A percentile compares a stretch with the other conserved stretches of the same genome.
Evolutionary conservation across 2,888 invertebrate genomes (phyloP).

Genomic region (Drosophila prostipennis): DNA sequence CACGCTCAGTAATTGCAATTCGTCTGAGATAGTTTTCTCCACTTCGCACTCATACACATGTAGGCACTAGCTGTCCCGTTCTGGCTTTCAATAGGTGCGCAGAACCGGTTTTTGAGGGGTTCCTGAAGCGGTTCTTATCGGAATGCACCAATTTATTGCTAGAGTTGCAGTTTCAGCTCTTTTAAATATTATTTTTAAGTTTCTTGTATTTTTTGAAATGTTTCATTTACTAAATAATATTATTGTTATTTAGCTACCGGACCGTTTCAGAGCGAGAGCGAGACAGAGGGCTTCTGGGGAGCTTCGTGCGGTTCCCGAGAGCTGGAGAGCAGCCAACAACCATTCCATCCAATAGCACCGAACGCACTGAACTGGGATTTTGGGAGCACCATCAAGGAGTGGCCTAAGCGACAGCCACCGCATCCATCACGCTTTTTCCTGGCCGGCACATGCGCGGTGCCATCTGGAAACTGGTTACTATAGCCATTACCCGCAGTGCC

Average conservation of each 20-base stretch:
- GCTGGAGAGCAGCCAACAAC: slow-evolving; percentile 79
- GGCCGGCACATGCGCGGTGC: slow-evolving; percentile 75
- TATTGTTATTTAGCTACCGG: slow-evolving; percentile 2
- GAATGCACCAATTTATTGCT: slow-evolving; percentile 7
- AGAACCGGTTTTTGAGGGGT: slow-evolving; percentile 65
- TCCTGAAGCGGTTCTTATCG: slow-evolving; percentile 48
- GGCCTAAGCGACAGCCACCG: slow-evolving; percentile 71
- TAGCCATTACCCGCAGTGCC: slow-evolving; percentile 34
- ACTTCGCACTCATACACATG: slow-evolving; percentile 48
- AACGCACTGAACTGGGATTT: slow-evolving; percentile 81
- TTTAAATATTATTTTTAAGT: slow-evolving; percentile 13
- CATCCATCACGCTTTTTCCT: slow-evolving; percentile 71
- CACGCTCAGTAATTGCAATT: slow-evolving; percentile 55
- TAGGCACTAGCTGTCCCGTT: slow-evolving; percentile 68
- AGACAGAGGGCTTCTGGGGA: slow-evolving; percentile 30
- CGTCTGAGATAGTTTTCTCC: slow-evolving; percentile 71
- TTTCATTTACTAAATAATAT: not conserved
- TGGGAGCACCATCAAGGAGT: slow-evolving; percentile 72
- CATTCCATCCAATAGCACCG: slow-evolving; percentile 84
- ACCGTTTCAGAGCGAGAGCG: slow-evolving; percentile 14
- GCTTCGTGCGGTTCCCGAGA: slow-evolving; percentile 46
- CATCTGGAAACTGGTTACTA: slow-evolving; percentile 38
- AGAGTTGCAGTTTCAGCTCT: slow-evolving; percentile 33
- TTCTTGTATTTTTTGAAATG: slow-evolving; percentile 7
- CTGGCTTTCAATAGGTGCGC: slow-evolving; percentile 60